phyloP scores from a whole-genome alignment of 2,113 vertebrate genomes.

The Zosterops lateralis region DNA sequence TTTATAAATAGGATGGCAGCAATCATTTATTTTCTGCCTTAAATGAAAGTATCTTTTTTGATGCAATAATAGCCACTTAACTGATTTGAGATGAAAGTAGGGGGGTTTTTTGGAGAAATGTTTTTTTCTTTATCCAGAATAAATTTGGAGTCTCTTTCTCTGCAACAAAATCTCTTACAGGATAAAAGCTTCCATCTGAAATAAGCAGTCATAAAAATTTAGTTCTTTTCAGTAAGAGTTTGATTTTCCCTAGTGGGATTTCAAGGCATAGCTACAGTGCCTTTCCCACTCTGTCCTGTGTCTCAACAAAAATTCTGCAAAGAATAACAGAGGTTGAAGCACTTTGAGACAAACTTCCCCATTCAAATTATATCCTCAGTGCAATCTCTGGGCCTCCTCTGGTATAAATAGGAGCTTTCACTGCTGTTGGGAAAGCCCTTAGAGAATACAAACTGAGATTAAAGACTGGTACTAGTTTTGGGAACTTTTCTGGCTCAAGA shows the following conservation, averaged over 20 bases:
- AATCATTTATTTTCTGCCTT: slow-evolving; percentile 61
- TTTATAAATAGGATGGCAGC: slow-evolving; percentile 41
- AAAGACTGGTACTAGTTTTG: background rate
- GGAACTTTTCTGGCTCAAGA: background rate
- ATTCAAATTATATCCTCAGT: background rate
- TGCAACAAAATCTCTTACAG: slow-evolving; percentile 35
- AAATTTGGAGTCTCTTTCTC: slow-evolving; percentile 21
- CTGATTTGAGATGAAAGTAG: slow-evolving; percentile 39
- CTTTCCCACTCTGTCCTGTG: background rate
- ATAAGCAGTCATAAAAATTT: slow-evolving; percentile 31
- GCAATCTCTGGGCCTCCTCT: background rate
- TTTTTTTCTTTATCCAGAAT: slow-evolving; percentile 39
- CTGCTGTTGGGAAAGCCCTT: background rate
- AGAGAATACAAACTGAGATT: background rate
- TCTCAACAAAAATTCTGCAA: background rate
- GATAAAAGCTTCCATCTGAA: slow-evolving; percentile 51
- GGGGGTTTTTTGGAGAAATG: background rate
- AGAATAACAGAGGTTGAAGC: background rate
- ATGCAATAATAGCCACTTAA: slow-evolving; percentile 23
- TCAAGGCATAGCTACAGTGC: background rate
- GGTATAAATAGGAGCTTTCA: background rate
- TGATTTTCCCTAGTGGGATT: slow-evolving; percentile 33
- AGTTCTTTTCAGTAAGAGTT: slow-evolving; percentile 30
- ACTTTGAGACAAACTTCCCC: background rate
- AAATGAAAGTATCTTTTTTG: slow-evolving; percentile 39